Base-by-base conservation (phyloP, 1,140 invertebrate species). In the Drosophila malerkotliana region DNA sequence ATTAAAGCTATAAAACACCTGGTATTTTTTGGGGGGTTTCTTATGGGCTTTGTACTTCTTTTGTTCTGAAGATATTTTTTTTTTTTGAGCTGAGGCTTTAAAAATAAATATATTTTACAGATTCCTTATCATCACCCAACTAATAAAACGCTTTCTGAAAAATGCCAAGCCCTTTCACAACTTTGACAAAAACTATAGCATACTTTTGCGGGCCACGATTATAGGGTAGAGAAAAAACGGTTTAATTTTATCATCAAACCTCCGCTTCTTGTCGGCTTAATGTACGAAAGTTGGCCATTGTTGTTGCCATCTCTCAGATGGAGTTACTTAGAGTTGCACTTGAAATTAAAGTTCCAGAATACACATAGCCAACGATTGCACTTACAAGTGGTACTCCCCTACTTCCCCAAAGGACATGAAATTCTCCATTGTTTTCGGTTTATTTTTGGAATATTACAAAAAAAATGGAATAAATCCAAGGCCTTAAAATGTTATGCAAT, bases 261-360 rank as follows among this genome's bases (percentile, higher is more conserved):
- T 51, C 28, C 55, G 41, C 54, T 58, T n/a, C 32, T 34, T 58
- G 51, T 57, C 72, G 64, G 73, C 61, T 67, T 77, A 77, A 67
- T 77, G 67, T 60, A 51, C 61, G 56, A 63, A 72, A 81, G 73
- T 81, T 81, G 61, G 51, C 44, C 67, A 57, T 66, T 78, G 60
- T 77, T 66, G 66, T 72, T 64, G 49, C 52, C 60, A 66, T 51
- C 63, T 72, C 28, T 37, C 34, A 37, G 32, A 28, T 28, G 26
- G 26, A 56, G 68, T 63, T 62, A 67, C 72, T 75, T 67, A 44
- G 61, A 56, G 49, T 41, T 75, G 72, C 62, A 75, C 61, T 76
- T 76, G 62, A 37, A 60, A 68, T 67, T 67, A 56, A 76, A 75
- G 59, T 62, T 64, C 32, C 18, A 24, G 21, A 66, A 61, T 30